Evolutionary conservation across 1,140 invertebrate genomes (phyloP), one percentile per base, ranked within the genome.

Genomic region (Orchestia grillus): DNA sequence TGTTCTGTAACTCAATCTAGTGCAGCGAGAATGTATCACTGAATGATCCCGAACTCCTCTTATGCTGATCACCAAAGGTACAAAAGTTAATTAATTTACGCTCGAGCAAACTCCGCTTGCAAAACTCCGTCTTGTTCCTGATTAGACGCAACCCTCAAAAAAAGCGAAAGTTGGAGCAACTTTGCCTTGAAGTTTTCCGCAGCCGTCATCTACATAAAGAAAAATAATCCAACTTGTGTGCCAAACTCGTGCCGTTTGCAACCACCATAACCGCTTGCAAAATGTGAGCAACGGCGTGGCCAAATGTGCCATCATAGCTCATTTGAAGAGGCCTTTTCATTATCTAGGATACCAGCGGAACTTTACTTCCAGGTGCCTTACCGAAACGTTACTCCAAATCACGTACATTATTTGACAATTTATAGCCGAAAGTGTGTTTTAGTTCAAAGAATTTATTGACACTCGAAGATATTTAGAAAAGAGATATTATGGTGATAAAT

Each of bases 191-290:
- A 94, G 43, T 94, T 94, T 94, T 94, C 92, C 44, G 40, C 92
- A 45, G 92, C 43, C 44, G 92, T 94, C 92, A 94, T 94, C 92
- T 94, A 45, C 92, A 94, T 94, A 94, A 94, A 94, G 92, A 94
- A 94, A 94, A 94, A 94, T 94, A 94, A 94, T 45, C 92, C 92
- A 94, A 94, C 92, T 94, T 94, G 92, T 94, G 92, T 94, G 44
- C 92, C 92, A 45, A 47, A 94, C 43, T 94, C 44, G 92, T 44
- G 92, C 43, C 92, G 44, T 94, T 94, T 94, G 43, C 88, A 90
- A 90, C n/a, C 88, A 90, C 88, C 43, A 42, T 44, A 44, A 90
- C n/a, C 42, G 88, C 62, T 77, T 28, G 36, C 62, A 77, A 77
- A 77, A 77, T 77, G 62, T 28, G 62, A 77, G 62, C 62, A 77